These are phyloP conservation scores for Linnaemya vulpina DNA, from an alignment of 2,888 invertebrate species.

Conservation along the genomic window DNA sequence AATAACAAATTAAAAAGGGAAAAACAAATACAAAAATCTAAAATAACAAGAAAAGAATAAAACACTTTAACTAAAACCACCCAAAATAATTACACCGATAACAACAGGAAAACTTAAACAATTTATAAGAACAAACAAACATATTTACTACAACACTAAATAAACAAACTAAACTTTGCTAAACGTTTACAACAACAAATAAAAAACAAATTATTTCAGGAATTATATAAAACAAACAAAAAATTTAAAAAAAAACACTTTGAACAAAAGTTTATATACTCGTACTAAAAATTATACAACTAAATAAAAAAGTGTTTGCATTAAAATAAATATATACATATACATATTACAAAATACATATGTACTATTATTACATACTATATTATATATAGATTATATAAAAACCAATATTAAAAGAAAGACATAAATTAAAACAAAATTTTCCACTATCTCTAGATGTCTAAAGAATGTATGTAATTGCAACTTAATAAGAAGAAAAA, in stretches of 20 bases:
- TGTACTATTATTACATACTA: slow-evolving; percentile 18
- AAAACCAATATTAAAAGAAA: not conserved
- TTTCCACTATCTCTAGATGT: slow-evolving; percentile 70
- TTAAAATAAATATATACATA: slow-evolving; percentile 25
- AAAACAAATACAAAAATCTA: too few species aligned
- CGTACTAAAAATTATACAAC: slow-evolving; percentile 34
- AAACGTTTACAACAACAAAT: slow-evolving; percentile 64
- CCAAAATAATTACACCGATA: slow-evolving; percentile 52
- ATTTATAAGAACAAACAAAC: slow-evolving; percentile 3
- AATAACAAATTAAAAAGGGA: not conserved
- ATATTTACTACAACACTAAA: slow-evolving; percentile 29
- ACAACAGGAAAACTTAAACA: slow-evolving; percentile 17
- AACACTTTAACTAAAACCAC: slow-evolving; percentile 54
- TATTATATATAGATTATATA: slow-evolving; percentile 47
- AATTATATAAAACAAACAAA: slow-evolving; percentile 55
- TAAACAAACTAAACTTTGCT: slow-evolving; percentile 58
- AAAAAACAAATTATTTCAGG: slow-evolving; percentile 59
- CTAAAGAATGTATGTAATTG: slow-evolving; percentile 68
- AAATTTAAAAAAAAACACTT: slow-evolving; percentile 50
- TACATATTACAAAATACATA: not conserved
- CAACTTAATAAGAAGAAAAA: slow-evolving; percentile 61
- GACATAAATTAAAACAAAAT: slow-evolving; percentile 5
- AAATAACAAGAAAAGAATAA: not conserved
- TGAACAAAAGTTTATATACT: slow-evolving; percentile 53
- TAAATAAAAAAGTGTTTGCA: not conserved